Evolutionary conservation across 2,888 invertebrate species (phyloP).

Genomic region (Pseudoips prasinana): DNA sequence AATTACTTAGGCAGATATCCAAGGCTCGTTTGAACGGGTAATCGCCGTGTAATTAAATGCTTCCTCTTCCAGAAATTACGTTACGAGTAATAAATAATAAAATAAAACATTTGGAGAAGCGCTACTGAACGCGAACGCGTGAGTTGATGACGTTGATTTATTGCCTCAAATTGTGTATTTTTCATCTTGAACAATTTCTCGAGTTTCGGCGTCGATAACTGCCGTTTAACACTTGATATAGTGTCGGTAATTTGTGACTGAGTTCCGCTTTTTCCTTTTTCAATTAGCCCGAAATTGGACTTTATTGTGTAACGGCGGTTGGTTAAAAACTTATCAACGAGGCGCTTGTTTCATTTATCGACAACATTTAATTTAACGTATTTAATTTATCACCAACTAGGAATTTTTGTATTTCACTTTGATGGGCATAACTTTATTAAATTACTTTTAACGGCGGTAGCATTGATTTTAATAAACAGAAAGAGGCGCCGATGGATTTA

Average conservation of each 20-base stretch:
- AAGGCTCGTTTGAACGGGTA: conserved; percentile 33
- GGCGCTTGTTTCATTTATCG: conserved; percentile 41
- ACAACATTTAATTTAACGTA: conserved; percentile 45
- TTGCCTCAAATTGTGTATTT: conserved; percentile 79
- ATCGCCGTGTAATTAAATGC: conserved; percentile 55
- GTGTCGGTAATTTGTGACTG: conserved; percentile 78
- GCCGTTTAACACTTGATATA: conserved; percentile 81
- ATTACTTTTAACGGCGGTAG: conserved; percentile 25
- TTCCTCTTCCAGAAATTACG: conserved; percentile 58
- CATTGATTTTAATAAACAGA: conserved; percentile 24
- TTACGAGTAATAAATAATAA: conserved; percentile 69
- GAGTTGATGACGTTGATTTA: conserved; percentile 68
- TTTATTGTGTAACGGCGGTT: conserved; percentile 58
- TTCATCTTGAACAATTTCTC: conserved; percentile 70
- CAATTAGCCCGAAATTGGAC: conserved; percentile 75
- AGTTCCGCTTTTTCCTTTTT: conserved; percentile 71
- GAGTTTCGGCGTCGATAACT: conserved; percentile 76
- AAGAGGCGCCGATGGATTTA: too few relatives aligned
- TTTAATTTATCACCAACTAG: conserved; percentile 38
- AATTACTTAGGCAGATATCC: conserved; percentile 27
- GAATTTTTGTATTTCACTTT: conserved; percentile 29
- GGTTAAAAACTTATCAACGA: conserved; percentile 47
- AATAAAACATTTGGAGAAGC: conserved; percentile 55
- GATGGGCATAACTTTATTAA: conserved; percentile 31
- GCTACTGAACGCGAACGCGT: conserved; percentile 53